phyloP scores from a whole-genome alignment of 2,797 vertebrate species.

The Danio aesculapii region DNA sequence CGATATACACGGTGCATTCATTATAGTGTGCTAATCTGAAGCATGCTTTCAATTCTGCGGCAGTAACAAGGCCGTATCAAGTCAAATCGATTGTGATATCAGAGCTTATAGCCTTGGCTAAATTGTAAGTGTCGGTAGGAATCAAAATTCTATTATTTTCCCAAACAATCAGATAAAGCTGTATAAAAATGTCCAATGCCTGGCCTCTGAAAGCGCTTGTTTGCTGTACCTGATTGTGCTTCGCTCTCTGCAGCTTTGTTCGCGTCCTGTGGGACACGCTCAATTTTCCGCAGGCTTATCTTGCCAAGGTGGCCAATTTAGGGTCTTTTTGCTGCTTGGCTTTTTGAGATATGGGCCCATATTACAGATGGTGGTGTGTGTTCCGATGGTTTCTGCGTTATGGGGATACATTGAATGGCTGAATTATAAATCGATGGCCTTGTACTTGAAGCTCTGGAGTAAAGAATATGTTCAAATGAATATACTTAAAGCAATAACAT shows the following conservation, averaged over 20 bases:
- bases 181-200: conserved; percentile 33
- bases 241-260: not conserved
- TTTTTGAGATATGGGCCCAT: conserved; percentile 32
- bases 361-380: conserved; percentile 4
- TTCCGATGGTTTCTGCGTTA: not conserved
- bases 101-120: conserved; percentile 5
- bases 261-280: conserved; percentile 31
- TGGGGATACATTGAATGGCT: not conserved
- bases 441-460: not conserved
- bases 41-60: conserved; percentile 1
- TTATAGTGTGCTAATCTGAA: not conserved
- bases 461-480: not conserved
- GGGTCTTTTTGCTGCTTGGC: conserved; percentile 31
- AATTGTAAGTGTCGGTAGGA: conserved; percentile 43
- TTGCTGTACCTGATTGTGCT: conserved; percentile 44
- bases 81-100: conserved; percentile 37
- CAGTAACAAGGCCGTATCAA: conserved; percentile 25
- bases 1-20: not conserved
- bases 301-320: conserved; percentile 42
- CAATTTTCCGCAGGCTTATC: conserved; percentile 49
- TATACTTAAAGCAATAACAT: too few relatives aligned
- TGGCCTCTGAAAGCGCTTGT: conserved; percentile 34
- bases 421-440: conserved; percentile 26
- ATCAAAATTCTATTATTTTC: conserved; percentile 48
- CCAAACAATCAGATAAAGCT: conserved; percentile 45